A percentile compares a stretch with the other conserved stretches of the same genome.
phyloP scores from a whole-genome alignment of 92 coral and sea anemone species.

The Siderastrea radians region DNA sequence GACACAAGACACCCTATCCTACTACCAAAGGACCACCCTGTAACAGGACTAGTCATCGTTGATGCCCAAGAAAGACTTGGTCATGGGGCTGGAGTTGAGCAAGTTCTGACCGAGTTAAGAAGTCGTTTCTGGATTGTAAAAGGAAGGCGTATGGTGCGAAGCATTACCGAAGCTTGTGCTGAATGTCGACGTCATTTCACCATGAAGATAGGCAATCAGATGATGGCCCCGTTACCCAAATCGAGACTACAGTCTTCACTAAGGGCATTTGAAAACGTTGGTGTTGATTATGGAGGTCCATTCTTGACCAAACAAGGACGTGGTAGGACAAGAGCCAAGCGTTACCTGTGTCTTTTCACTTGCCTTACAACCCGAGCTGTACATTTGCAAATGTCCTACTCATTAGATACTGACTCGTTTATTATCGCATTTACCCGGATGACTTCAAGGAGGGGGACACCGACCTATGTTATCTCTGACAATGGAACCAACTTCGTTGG shows the following conservation, averaged over 20 bases:
- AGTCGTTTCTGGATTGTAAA: conserved; percentile 49
- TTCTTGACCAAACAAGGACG: conserved; percentile 65
- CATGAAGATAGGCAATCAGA: conserved; percentile 41
- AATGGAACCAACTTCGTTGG: conserved; percentile 72
- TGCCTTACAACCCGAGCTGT: conserved; percentile 68
- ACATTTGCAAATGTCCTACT: conserved; percentile 42
- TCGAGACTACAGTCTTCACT: conserved; percentile 34
- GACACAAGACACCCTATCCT: conserved; percentile 57
- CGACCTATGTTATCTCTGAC: conserved; percentile 50
- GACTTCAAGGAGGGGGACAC: conserved; percentile 62
- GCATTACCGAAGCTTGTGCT: conserved; percentile 20
- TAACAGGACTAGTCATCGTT: conserved; percentile 42
- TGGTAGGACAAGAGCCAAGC: conserved; percentile 50
- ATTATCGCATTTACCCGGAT: conserved; percentile 66
- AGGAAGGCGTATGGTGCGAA: conserved; percentile 49
- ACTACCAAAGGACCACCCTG: conserved; percentile 47
- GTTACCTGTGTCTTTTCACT: conserved; percentile 71
- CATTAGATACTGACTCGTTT: conserved; percentile 46
- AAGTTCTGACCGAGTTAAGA: conserved; percentile 44
- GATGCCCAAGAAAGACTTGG: conserved; percentile 47
- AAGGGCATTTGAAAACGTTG: conserved; percentile 65
- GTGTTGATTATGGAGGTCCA: conserved; percentile 58
- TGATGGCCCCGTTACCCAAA: conserved; percentile 65
- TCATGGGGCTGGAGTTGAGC: conserved; percentile 68
- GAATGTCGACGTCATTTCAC: conserved; percentile 56